Base-by-base conservation (phyloP, 2,888 invertebrate genomes). In the Griposia aprilina region DNA sequence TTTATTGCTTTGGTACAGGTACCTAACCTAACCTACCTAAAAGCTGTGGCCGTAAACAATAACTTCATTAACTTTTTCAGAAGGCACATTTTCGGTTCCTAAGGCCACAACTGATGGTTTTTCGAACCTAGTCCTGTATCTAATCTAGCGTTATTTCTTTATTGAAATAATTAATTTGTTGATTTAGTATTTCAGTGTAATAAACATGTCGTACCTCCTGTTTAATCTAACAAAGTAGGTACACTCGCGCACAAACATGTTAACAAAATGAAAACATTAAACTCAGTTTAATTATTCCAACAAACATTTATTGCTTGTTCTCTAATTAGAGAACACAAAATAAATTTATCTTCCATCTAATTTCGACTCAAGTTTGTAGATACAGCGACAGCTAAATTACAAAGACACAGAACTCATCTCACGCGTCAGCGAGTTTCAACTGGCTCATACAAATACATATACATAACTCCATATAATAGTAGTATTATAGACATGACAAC, bases 261-360 rank as follows among this genome's bases (percentile, higher is more conserved):
- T 66, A 3, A 70, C 63, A 67, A 65, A 67, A 73, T 60, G 81
- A 73, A 81, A 73, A 74, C 71, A 65, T 52, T 59, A 57, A 57
- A 30, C 26, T 26, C 45, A 23, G 59, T 67, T 23, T 75, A 81
- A 83, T 76, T 79, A 71, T 70, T 62, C 70, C 66, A 57, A 75
- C 77, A 80, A 79, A 80, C 74, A 67, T 50, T 78, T 74, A 75
- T 67, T 74, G 80, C 45, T 74, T 73, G 78, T 78, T 70, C 67
- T 71, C 52, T 73, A 85, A 80, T 83, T 75, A 70, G 48, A 48
- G 62, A 79, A 76, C 65, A 70, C 45, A 15, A 36, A 76, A 81
- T 79, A 63, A 70, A 78, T 73, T 70, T 76, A 59, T 73, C n/a
- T 85, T 74, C n/a, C 67, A 65, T 77, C 59, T 78, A 69, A 26